These are phyloP conservation scores for Timema cristinae DNA, from an alignment of 2,888 invertebrate genomes.

Conservation along the genomic window DNA sequence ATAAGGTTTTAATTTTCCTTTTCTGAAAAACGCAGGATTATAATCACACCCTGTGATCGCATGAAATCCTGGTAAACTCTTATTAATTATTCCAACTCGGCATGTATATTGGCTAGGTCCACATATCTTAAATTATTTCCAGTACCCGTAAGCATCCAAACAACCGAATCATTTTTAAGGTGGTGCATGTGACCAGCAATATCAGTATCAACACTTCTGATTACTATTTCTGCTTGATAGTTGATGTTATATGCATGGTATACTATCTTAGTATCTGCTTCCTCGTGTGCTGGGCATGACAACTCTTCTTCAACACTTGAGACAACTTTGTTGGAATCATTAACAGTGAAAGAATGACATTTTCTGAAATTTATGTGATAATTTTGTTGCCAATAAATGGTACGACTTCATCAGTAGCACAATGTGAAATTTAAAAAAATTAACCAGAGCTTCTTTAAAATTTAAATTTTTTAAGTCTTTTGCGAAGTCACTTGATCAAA, in stretches of 20 bases:
- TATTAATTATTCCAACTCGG: neutral
- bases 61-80: conserved; percentile 8
- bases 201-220: too few species aligned
- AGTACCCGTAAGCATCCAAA: too few species aligned
- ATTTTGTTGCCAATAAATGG: conserved; percentile 8
- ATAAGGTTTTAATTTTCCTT: conserved; percentile 5
- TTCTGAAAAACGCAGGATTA: conserved; percentile 9
- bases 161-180: too few species aligned
- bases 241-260: conserved; percentile 4
- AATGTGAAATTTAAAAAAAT: neutral
- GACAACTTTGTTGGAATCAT: neutral
- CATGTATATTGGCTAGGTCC: too few species aligned
- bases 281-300: conserved; percentile 10
- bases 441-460: conserved; percentile 9
- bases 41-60: neutral
- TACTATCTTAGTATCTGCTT: conserved; percentile 6
- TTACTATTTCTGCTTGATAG: neutral
- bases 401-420: too few species aligned
- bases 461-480: conserved; percentile 3
- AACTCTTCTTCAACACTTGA: conserved; percentile 9
- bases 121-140: too few species aligned
- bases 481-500: conserved; percentile 7
- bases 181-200: too few species aligned
- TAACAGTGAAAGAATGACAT: conserved; percentile 7
- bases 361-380: conserved; percentile 6